Conservation (phyloP, 2,888 invertebrate species). For the Sinhomidia bicolor region DNA sequence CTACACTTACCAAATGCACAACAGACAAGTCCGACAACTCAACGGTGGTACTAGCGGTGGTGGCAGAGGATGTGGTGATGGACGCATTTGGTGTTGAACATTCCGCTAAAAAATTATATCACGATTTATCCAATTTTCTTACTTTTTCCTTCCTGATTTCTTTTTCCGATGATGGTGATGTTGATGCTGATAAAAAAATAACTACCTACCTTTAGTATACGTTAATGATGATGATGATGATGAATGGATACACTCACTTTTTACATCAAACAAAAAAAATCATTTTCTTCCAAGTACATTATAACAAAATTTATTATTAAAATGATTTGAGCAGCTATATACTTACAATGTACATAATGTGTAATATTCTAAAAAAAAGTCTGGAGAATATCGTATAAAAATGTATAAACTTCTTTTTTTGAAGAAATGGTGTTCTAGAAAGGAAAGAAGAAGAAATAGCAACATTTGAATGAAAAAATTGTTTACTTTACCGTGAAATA, state of each 20-base stretch:
- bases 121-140: not conserved
- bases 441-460: too few species aligned
- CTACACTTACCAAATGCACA: conserved; percentile 75
- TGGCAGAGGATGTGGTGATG: too few species aligned
- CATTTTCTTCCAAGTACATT: not conserved
- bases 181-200: too few species aligned
- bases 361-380: too few species aligned
- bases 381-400: too few species aligned
- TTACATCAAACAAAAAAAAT: not conserved
- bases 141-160: not conserved
- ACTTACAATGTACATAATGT: too few species aligned
- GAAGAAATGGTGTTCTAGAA: too few species aligned
- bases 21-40: conserved; percentile 59
- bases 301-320: too few species aligned
- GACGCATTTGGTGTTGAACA: conserved; percentile 35
- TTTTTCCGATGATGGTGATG: too few species aligned
- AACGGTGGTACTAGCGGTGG: not conserved
- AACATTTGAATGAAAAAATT: not conserved
- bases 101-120: not conserved
- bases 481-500: not conserved
- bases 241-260: not conserved
- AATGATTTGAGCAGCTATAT: too few species aligned
- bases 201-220: too few species aligned
- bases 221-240: not conserved
- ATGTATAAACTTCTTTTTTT: too few species aligned